phyloP scores from a whole-genome alignment of 2,113 vertebrate species.

The Kobus ellipsiprymnus region DNA sequence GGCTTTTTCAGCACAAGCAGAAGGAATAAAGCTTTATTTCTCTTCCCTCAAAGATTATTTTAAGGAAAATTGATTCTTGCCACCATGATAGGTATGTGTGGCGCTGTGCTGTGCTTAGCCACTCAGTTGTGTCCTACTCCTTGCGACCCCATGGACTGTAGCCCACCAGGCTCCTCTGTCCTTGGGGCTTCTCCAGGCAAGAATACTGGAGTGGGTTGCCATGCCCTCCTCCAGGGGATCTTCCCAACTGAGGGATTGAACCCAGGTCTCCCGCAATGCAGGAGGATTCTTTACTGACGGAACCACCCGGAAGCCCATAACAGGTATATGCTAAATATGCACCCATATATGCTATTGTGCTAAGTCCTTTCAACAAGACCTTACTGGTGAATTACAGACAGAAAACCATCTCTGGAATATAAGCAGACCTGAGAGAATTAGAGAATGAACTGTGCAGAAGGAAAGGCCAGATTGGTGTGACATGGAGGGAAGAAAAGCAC shows the following conservation, averaged over 20 bases:
- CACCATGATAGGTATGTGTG: rapidly evolving
- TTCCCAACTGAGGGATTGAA: not conserved
- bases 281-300: not conserved
- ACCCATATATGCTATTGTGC: not conserved
- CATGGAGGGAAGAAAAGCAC: not conserved
- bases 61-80: not conserved
- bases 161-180: not conserved
- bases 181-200: not conserved
- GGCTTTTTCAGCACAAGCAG: slow-evolving; percentile 33
- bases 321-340: not conserved
- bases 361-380: not conserved
- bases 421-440: not conserved
- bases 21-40: slow-evolving; percentile 35
- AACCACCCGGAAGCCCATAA: not conserved
- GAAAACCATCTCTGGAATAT: not conserved
- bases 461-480: not conserved
- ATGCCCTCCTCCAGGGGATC: not conserved
- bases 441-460: not conserved
- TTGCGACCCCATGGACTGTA: not conserved
- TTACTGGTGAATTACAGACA: not conserved
- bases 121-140: not conserved
- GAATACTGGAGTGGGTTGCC: not conserved
- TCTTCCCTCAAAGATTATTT: not conserved
- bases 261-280: not conserved
- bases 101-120: not conserved